Conservation (phyloP, 2,888 invertebrate genomes). For the Plemyria rubiginata region DNA sequence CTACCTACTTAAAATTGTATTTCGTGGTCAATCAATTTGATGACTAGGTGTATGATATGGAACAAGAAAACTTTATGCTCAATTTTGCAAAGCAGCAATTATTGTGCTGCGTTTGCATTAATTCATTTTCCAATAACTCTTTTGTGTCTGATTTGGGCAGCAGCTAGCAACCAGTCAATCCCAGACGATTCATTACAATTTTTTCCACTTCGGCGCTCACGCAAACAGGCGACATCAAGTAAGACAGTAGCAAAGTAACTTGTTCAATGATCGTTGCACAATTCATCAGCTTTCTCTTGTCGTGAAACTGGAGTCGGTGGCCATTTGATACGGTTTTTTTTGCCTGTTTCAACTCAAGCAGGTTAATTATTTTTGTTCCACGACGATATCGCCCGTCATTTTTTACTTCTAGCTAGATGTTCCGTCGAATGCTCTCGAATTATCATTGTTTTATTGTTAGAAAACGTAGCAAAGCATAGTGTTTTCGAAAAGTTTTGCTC, state of each 20-base stretch:
- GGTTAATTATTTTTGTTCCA: constrained; percentile 39
- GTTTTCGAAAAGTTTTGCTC: constrained; percentile 60
- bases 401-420: constrained; percentile 24
- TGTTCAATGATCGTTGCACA: constrained; percentile 49
- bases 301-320: constrained; percentile 45
- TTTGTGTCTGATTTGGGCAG: constrained; percentile 26
- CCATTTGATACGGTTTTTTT: constrained; percentile 47
- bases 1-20: not conserved
- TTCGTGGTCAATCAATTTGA: not conserved
- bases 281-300: constrained; percentile 52
- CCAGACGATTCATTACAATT: constrained; percentile 34
- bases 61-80: not conserved
- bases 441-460: constrained; percentile 54
- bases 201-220: constrained; percentile 46
- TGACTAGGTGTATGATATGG: too few relatives aligned
- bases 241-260: constrained; percentile 41
- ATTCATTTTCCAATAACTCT: constrained; percentile 26
- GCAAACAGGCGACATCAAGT: constrained; percentile 40
- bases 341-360: constrained; percentile 34
- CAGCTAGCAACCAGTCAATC: constrained; percentile 32
- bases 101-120: constrained; percentile 12
- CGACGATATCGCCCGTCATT: constrained; percentile 27
- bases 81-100: constrained; percentile 12
- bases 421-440: constrained; percentile 25
- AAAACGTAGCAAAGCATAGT: constrained; percentile 52